These are phyloP conservation scores for Spilogale gracilis DNA, from an alignment of 2,113 vertebrate genomes.

Conservation along the genomic window DNA sequence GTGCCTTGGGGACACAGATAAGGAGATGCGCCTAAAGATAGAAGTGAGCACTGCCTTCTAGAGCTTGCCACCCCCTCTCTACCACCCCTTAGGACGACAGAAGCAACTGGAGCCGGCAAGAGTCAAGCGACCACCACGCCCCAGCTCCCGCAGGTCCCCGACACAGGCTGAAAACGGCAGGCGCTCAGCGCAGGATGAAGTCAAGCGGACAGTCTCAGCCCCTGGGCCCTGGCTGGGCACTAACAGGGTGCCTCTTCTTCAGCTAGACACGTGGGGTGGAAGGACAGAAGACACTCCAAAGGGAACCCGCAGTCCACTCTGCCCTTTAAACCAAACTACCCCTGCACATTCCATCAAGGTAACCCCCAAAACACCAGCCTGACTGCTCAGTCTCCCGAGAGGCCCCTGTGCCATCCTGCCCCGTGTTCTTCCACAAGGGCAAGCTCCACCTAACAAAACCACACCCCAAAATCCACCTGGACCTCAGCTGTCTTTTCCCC, in stretches of 20 bases:
- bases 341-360: fast-evolving
- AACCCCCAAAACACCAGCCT: not conserved
- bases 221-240: not conserved
- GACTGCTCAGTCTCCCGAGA: not conserved
- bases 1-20: not conserved
- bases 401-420: too few relatives aligned
- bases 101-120: not conserved
- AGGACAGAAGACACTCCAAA: not conserved
- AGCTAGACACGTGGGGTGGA: not conserved
- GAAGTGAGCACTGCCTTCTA: not conserved
- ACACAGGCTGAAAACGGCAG: fast-evolving
- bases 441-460: not conserved
- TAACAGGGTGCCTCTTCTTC: not conserved
- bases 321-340: not conserved
- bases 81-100: not conserved
- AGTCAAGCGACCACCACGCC: not conserved
- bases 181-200: not conserved
- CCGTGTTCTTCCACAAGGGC: not conserved
- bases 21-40: not conserved
- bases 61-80: fast-evolving
- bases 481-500: not conserved
- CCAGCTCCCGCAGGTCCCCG: not conserved
- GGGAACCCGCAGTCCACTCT: not conserved
- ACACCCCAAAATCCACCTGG: not conserved
- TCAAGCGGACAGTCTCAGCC: not conserved